Evolutionary conservation across 2,113 vertebrate species (phyloP).

Genomic region (Colius striatus): DNA sequence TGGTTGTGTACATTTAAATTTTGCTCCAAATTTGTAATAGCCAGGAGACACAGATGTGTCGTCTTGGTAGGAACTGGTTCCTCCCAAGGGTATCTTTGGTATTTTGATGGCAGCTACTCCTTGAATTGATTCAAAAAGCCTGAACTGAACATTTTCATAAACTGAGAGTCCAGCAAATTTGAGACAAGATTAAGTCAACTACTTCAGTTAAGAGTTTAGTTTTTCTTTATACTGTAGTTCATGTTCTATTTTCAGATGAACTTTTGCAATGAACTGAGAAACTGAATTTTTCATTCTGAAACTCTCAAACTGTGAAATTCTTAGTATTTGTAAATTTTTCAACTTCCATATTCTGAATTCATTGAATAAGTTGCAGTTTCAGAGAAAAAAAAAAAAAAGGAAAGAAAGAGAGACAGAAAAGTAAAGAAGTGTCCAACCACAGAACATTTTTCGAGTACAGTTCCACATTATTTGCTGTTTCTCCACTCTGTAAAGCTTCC

Average conservation of each 20-base stretch:
- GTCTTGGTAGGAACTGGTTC: background rate
- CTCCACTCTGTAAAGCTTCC: background rate
- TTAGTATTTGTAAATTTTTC: background rate
- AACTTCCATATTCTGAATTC: background rate
- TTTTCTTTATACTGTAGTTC: background rate
- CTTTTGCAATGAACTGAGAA: background rate
- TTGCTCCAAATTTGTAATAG: background rate
- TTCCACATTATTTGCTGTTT: background rate
- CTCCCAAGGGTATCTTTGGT: rapidly evolving
- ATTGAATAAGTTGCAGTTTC: background rate
- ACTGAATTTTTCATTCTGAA: background rate
- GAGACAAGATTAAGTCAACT: background rate
- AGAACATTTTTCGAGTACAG: background rate
- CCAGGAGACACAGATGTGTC: background rate
- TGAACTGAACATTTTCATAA: background rate
- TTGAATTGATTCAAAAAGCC: background rate
- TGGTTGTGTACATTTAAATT: background rate
- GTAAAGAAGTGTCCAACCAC: rapidly evolving
- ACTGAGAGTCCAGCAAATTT: background rate
- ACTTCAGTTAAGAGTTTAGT: background rate
- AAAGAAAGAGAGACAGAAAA: background rate
- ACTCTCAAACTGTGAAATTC: background rate
- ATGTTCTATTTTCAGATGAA: background rate
- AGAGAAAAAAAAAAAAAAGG: background rate
- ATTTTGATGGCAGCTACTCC: background rate